Percentiles rank a stretch among this genome's conserved stretches.
Evolutionary conservation across 92 coral and sea anemone species (phyloP).

Genomic region (Muricea muricata): DNA sequence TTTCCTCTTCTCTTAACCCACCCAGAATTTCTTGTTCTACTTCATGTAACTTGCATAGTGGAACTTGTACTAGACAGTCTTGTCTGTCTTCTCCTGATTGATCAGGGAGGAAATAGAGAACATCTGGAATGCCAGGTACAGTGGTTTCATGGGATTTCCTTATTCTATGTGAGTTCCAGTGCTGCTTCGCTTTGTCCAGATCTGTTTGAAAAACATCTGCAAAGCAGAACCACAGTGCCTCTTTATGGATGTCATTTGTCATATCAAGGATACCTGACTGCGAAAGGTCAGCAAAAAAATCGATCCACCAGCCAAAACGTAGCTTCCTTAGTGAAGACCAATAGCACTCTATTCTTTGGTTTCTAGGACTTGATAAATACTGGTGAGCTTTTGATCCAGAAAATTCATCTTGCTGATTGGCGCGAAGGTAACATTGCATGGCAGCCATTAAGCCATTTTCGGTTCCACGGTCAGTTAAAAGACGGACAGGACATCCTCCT

Average conservation of each 20-base stretch:
- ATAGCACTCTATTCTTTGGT: constrained; percentile 72
- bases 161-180: constrained; percentile 72
- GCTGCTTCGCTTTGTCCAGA: constrained; percentile 64
- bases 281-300: constrained; percentile 64
- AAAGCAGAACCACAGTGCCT: constrained; percentile 76
- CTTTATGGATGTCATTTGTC: constrained; percentile 64
- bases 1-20: constrained; percentile 34
- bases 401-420: constrained; percentile 69
- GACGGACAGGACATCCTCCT: constrained; percentile 67
- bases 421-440: constrained; percentile 72
- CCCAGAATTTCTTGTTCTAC: constrained; percentile 59
- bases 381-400: constrained; percentile 65
- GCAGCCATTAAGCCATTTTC: constrained; percentile 71
- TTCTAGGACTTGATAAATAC: constrained; percentile 65
- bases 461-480: constrained; percentile 70
- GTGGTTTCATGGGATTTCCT: constrained; percentile 72
- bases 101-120: constrained; percentile 72
- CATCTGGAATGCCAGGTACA: constrained; percentile 69
- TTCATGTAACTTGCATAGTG: constrained; percentile 52
- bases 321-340: constrained; percentile 69
- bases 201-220: constrained; percentile 67
- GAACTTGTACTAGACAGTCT: constrained; percentile 58
- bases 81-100: constrained; percentile 45
- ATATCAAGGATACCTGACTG: constrained; percentile 67
- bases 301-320: constrained; percentile 74